Evolutionary conservation across 2,113 vertebrate species (phyloP), one percentile per base, ranked within the genome.

Genomic region (Athene noctua): DNA sequence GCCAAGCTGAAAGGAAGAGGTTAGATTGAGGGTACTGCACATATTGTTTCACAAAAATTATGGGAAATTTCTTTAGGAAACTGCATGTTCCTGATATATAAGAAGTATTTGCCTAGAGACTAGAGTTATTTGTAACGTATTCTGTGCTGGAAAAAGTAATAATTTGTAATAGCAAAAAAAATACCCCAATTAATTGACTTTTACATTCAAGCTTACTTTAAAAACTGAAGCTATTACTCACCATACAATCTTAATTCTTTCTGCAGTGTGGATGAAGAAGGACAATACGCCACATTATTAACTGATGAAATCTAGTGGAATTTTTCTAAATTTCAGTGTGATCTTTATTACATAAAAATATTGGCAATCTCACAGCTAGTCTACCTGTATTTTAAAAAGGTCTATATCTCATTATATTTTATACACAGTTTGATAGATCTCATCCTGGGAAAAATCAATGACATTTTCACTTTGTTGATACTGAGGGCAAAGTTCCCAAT

Each of bases 1-100:
- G 52, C 79, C 74, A 80, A 71, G 59, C 77, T 82, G 72, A 83
- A 83, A 87, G 81, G 34, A 36, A 94, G 80, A 91, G 77, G 63
- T 92, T 85, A 96, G 51, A n/a, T 14, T 86, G 80, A 92, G 58
- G 66, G 25, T 94, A 85, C 15, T 22, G 44, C 49, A 66, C 16
- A 26, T 78, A 88, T 30, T 15, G 6, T 55, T 63, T 87, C 78
- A 49, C 10, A 87, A 87, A 93, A 94, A 91, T 80, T 73, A 90
- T 85, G 25, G 19, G 29, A 78, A 63, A 77, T 91, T 94, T 96
- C 84, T 88, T 94, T 46, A 86, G 55, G 49, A 94, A 80, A 30
- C 7, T 68, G 20, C 32, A 32, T 51, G 15, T 72, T 93, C 84
- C 52, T 74, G n/a, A 87, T 63, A 32, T 38, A 23, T 79, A 70